Conservation (phyloP, 2,797 vertebrate species). For the Melanotaenia nigrans region DNA sequence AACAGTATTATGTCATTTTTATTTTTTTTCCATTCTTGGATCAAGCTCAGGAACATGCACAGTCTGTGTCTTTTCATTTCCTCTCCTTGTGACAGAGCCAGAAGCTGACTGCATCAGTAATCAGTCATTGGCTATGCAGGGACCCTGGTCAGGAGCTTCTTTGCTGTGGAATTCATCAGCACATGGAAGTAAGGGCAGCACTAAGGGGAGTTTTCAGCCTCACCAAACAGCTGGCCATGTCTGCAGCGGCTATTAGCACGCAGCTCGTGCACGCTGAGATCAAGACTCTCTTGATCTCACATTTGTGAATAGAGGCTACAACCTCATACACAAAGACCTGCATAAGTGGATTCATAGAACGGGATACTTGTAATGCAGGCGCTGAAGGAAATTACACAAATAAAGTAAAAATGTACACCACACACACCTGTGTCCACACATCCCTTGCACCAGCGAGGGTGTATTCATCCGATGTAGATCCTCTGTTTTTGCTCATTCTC, state of each 20-base stretch:
- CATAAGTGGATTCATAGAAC: constrained; percentile 1
- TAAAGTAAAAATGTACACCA: not conserved
- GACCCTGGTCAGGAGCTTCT: constrained; percentile 51
- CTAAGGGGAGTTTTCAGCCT: constrained; percentile 60
- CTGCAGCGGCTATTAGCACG: constrained; percentile 51
- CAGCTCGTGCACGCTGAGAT: constrained; percentile 5
- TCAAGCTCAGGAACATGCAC: constrained; percentile 30
- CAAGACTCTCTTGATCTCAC: constrained; percentile 8
- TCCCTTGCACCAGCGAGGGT: not conserved
- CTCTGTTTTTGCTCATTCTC: constrained; percentile 47
- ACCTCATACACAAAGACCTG: constrained; percentile 2
- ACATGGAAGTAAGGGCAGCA: constrained; percentile 61
- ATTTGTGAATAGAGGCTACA: not conserved
- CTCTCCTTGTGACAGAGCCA: constrained; percentile 29
- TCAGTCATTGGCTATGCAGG: constrained; percentile 52
- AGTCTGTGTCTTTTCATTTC: constrained; percentile 30
- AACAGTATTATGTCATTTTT: constrained; percentile 3
- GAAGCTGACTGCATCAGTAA: constrained; percentile 56
- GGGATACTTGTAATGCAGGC: not conserved
- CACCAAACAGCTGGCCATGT: constrained; percentile 61
- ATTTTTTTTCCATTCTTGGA: constrained; percentile 18
- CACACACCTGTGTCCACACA: constrained; percentile 6
- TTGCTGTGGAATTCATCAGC: constrained; percentile 72
- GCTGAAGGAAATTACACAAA: constrained; percentile 1
- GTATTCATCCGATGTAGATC: constrained; percentile 24